phyloP scores from a whole-genome alignment of 2,797 vertebrate genomes.

The Halcyon leucocephala region DNA sequence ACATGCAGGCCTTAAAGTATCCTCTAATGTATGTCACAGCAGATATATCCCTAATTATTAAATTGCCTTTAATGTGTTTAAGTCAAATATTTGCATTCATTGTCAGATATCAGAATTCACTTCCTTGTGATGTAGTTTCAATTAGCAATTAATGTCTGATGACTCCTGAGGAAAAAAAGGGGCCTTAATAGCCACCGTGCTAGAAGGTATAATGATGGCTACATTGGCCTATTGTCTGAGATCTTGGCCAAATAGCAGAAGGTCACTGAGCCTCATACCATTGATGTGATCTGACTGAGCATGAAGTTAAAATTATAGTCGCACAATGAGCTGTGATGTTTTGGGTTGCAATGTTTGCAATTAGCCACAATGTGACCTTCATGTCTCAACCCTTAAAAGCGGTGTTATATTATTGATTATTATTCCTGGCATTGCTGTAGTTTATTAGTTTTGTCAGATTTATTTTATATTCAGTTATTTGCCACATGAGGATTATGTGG shows the following conservation, averaged over 20 bases:
- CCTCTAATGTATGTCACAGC: neutral
- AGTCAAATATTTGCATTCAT: slow-evolving; percentile 33
- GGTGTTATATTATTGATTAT: slow-evolving; percentile 42
- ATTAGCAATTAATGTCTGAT: slow-evolving; percentile 32
- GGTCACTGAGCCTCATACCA: slow-evolving; percentile 6
- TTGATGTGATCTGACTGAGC: slow-evolving; percentile 48
- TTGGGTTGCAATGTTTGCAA: slow-evolving; percentile 29
- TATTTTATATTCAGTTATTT: slow-evolving; percentile 65
- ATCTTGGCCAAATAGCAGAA: slow-evolving; percentile 26
- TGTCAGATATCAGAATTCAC: slow-evolving; percentile 7
- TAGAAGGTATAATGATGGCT: slow-evolving; percentile 34
- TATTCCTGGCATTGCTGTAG: slow-evolving; percentile 4
- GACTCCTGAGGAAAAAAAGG: slow-evolving; percentile 10
- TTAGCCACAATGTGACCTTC: slow-evolving; percentile 52
- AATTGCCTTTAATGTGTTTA: slow-evolving; percentile 19
- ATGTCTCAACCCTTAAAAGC: slow-evolving; percentile 11
- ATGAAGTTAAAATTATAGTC: slow-evolving; percentile 51
- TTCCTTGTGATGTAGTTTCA: slow-evolving; percentile 41
- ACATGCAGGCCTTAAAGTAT: neutral
- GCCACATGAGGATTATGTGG: slow-evolving; percentile 54
- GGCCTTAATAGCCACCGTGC: neutral
- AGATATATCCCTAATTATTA: neutral
- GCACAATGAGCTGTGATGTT: slow-evolving; percentile 35
- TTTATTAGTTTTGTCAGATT: slow-evolving; percentile 62
- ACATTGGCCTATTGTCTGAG: slow-evolving; percentile 29